Evolutionary conservation across 2,888 invertebrate species (phyloP), one percentile per base, ranked within the genome.

Genomic region (Agrotis clavis): DNA sequence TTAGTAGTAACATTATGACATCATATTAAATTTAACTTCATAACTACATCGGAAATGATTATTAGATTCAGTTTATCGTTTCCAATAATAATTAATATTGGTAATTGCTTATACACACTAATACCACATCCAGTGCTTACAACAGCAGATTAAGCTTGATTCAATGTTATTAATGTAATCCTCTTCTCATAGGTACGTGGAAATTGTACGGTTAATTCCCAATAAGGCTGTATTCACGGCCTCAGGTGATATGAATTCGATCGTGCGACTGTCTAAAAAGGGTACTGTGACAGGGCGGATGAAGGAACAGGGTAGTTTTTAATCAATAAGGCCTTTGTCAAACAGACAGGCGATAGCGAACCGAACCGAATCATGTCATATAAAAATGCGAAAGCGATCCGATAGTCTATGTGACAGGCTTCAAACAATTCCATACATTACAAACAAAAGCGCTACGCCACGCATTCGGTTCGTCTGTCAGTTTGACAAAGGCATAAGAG

Each of bases 101-200:
- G 19, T 47, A 13, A 30, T 53, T 16, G 11, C 41, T 7, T 5
- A 74, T 19, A 25, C 14, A 9, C 11, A 18, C 5, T 11, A n/a
- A 41, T 35, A 73, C 56, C 21, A 21, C 4, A 2, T 19, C n/a
- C 9, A 14, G 11, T 3, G 16, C 9, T 21, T n/a, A 21, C 9
- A 53, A 41, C 57, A 51, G 25, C 30, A 35, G 14, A 53, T 59
- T 67, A 53, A 25, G 16, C 1, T 74, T 13, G 19, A 57, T 61
- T 56, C 47, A 53, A 48, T 50, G n/a, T 18, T 35, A 77, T 50
- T 50, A 35, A 53, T 63, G 19, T 47, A 64, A 63, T 70, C 50
- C 35, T 59, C 19, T 14, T 35, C 30, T 48, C 18, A 57, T 25
- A 57, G 18, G 19, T 54, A 57, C 19, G 19, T 54, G 53, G 45